Percentiles rank a stretch among this genome's conserved stretches.
Conservation (phyloP, 2,113 vertebrate genomes). For the Lontra canadensis region DNA sequence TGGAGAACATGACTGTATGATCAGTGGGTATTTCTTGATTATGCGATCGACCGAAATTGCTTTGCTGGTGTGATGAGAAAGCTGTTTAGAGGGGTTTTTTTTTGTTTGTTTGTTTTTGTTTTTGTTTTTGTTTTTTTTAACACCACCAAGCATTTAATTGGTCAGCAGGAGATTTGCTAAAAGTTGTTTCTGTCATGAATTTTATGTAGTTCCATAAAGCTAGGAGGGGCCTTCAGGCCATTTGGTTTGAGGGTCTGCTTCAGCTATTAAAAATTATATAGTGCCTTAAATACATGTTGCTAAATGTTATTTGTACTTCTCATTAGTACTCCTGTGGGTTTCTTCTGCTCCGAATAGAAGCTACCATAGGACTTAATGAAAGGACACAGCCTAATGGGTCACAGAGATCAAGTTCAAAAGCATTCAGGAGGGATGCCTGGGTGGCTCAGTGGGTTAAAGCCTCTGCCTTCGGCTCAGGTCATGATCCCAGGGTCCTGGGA, state of each 20-base stretch:
- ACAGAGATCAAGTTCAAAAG: constrained; percentile 17
- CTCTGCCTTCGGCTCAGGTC: too few species aligned
- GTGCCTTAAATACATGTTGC: not conserved
- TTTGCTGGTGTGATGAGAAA: not conserved
- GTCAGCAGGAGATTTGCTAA: constrained; percentile 34
- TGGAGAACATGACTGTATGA: not conserved
- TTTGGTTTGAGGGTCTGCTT: not conserved
- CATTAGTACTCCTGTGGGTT: not conserved
- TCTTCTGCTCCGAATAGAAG: constrained; percentile 25
- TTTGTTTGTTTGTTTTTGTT: too few species aligned
- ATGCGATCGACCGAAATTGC: constrained; percentile 13
- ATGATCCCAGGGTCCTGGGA: too few species aligned
- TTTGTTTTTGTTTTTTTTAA: not conserved
- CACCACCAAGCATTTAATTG: not conserved
- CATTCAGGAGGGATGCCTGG: too few species aligned
- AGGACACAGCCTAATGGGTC: not conserved
- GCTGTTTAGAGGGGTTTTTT: not conserved
- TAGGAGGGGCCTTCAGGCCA: not conserved
- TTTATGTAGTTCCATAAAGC: not conserved
- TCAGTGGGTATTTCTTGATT: constrained; percentile 54
- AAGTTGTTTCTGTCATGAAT: constrained; percentile 9
- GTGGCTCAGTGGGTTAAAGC: too few species aligned
- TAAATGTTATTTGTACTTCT: not conserved
- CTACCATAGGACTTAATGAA: not conserved
- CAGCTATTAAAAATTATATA: constrained; percentile 6